phyloP scores from a whole-genome alignment of 1,140 invertebrate genomes.

The Bombus soroeensis region DNA sequence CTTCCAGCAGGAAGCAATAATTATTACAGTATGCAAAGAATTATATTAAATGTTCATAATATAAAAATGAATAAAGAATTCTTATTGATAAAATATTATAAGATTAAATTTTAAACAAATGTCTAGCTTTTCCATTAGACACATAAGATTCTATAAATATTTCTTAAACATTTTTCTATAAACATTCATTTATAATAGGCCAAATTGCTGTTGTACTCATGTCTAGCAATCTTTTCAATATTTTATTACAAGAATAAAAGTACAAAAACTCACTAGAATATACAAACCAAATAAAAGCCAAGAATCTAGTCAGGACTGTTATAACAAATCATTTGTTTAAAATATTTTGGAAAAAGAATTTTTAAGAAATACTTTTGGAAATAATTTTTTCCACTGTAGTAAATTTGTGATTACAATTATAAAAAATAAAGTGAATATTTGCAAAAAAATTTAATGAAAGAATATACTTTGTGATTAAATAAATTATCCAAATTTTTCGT shows the following conservation, averaged over 20 bases:
- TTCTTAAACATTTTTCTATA: slow-evolving; percentile 24
- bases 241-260: slow-evolving; percentile 28
- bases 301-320: neutral
- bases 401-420: slow-evolving; percentile 16
- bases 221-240: slow-evolving; percentile 6
- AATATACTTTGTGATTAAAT: slow-evolving; percentile 60
- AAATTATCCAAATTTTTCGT: slow-evolving; percentile 55
- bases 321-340: neutral
- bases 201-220: slow-evolving; percentile 28
- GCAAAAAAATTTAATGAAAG: slow-evolving; percentile 60
- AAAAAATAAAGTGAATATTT: slow-evolving; percentile 43
- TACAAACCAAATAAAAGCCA: slow-evolving; percentile 11
- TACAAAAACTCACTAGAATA: slow-evolving; percentile 10
- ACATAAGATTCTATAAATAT: slow-evolving; percentile 18
- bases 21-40: slow-evolving; percentile 36
- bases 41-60: slow-evolving; percentile 26
- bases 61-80: slow-evolving; percentile 35
- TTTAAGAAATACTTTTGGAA: neutral
- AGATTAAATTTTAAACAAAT: neutral
- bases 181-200: slow-evolving; percentile 25
- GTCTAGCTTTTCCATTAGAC: neutral
- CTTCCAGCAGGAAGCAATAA: slow-evolving; percentile 41
- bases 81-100: slow-evolving; percentile 30
- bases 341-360: neutral
- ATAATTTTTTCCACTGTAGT: neutral